Evolutionary conservation across 2,797 vertebrate genomes (phyloP).

Genomic region (Erethizon dorsatum): DNA sequence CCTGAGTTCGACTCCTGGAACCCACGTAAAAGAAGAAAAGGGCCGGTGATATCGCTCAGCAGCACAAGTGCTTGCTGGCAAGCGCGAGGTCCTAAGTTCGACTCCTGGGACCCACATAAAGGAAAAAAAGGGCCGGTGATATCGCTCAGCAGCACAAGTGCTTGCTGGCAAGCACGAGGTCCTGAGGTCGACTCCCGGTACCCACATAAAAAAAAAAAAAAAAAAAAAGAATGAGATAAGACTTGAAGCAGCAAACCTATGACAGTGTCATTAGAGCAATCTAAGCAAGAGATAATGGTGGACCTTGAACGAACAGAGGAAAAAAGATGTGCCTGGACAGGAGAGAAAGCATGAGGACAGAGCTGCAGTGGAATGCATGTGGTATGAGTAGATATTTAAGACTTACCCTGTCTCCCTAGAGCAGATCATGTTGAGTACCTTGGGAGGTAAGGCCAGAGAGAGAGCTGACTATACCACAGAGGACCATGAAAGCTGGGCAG

Average conservation of each 20-base stretch:
- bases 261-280: neutral
- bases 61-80: too few relatives aligned
- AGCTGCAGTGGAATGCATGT: neutral
- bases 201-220: too few relatives aligned
- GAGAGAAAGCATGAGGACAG: neutral
- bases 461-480: neutral
- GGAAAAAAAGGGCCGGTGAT: too few relatives aligned
- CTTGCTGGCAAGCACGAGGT: too few relatives aligned
- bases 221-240: neutral
- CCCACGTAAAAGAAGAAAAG: too few relatives aligned
- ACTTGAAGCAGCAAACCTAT: neutral
- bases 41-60: too few relatives aligned
- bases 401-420: neutral
- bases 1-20: too few relatives aligned
- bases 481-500: neutral
- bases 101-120: too few relatives aligned
- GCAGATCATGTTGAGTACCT: neutral
- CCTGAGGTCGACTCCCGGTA: too few relatives aligned
- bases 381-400: neutral
- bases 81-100: too few relatives aligned
- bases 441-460: neutral
- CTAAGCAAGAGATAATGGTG: neutral
- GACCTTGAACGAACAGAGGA: neutral
- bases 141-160: too few relatives aligned
- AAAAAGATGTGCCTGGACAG: constrained; percentile 13